Conservation (phyloP, 2,888 invertebrate genomes). For the Melangyna quadrimaculata region DNA sequence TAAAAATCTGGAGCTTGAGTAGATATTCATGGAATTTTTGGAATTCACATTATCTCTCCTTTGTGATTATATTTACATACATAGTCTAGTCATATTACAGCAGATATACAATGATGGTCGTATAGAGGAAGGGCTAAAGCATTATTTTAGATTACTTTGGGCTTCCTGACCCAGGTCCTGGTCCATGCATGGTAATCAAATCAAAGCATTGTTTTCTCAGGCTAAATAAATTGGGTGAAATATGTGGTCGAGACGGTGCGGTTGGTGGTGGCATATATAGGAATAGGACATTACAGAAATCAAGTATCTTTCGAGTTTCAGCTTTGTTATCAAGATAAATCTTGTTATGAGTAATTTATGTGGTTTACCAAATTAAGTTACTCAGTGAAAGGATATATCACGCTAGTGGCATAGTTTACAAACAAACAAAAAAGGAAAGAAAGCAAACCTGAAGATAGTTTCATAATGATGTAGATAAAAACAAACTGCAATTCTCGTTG, state of each 20-base stretch:
- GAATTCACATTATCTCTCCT: conserved; percentile 33
- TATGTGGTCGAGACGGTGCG: conserved; percentile 17
- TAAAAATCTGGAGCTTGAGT: conserved; percentile 25
- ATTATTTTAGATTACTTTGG: conserved; percentile 65
- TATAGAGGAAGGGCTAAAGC: neutral
- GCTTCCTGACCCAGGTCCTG: neutral
- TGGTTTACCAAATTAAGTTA: conserved; percentile 44
- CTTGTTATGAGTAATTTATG: conserved; percentile 60
- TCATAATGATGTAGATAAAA: conserved; percentile 24
- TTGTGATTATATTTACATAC: neutral
- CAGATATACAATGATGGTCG: too few species aligned
- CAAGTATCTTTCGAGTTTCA: neutral
- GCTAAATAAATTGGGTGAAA: conserved; percentile 53
- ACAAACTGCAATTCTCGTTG: conserved; percentile 44
- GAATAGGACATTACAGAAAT: neutral
- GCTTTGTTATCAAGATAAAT: conserved; percentile 33
- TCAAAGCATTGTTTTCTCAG: conserved; percentile 62
- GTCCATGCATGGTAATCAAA: conserved; percentile 51
- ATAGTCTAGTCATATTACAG: neutral
- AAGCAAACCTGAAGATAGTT: conserved; percentile 23
- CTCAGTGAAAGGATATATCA: conserved; percentile 57
- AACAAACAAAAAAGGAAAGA: conserved; percentile 2
- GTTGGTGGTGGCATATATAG: neutral
- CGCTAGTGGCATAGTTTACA: neutral
- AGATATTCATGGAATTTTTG: conserved; percentile 67